phyloP scores from a whole-genome alignment of 1,140 invertebrate genomes.

The Anastrepha obliqua region DNA sequence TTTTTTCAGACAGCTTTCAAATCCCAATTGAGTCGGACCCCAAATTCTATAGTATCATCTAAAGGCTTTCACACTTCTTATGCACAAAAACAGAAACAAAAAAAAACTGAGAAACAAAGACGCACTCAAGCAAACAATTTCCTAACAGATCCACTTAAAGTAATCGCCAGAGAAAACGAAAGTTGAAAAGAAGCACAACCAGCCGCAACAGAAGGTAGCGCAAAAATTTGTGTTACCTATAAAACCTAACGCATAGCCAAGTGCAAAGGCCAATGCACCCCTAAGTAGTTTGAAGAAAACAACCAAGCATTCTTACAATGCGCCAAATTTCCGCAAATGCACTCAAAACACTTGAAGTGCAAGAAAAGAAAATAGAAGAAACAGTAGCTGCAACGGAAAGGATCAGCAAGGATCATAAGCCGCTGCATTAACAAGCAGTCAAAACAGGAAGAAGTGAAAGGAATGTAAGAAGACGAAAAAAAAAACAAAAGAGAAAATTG shows the following conservation, averaged over 20 bases:
- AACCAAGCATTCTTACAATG: background rate
- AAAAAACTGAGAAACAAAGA: no score
- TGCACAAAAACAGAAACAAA: no score
- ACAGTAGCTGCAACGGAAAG: background rate
- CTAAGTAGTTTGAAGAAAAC: background rate
- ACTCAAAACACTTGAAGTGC: background rate
- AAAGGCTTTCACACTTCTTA: no score
- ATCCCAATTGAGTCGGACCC: no score
- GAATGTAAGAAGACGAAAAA: conserved; percentile 51
- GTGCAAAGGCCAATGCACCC: conserved; percentile 9
- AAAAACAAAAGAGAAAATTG: background rate
- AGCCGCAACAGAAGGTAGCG: background rate
- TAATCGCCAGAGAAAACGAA: background rate
- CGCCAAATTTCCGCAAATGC: background rate
- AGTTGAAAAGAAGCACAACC: background rate
- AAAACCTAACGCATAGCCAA: background rate
- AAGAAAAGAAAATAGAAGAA: background rate
- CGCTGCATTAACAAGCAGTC: conserved; percentile 58
- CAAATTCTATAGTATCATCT: no score
- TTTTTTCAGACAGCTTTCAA: no score
- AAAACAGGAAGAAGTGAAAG: conserved; percentile 59
- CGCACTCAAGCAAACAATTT: background rate
- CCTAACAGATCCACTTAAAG: background rate
- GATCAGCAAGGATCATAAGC: conserved; percentile 22
- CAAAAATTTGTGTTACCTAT: background rate